These are phyloP conservation scores for Cranoglanis bouderius DNA, from an alignment of 2,113 vertebrate genomes.

Conservation along the genomic window DNA sequence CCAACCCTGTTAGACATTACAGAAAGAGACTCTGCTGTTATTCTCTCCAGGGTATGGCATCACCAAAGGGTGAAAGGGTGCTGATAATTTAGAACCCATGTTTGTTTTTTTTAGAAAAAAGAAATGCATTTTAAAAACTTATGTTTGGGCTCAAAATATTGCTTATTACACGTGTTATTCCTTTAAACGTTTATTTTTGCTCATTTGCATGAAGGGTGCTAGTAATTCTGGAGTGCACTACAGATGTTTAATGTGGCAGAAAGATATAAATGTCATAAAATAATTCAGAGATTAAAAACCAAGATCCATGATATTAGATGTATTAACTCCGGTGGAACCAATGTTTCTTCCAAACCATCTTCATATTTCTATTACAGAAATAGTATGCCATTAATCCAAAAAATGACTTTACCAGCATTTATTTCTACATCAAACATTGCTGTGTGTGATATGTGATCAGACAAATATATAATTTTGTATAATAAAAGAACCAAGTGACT, in stretches of 20 bases:
- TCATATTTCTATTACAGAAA: background rate
- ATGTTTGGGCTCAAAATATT: background rate
- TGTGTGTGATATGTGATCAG: background rate
- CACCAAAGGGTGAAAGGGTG: background rate
- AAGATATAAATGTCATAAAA: background rate
- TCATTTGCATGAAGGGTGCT: background rate
- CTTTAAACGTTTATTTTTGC: background rate
- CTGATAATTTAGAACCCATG: background rate
- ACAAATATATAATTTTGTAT: background rate
- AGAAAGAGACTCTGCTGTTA: background rate
- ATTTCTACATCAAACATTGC: background rate
- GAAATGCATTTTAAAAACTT: background rate
- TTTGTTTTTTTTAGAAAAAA: background rate
- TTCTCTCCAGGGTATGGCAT: background rate
- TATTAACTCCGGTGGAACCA: constrained; percentile 49
- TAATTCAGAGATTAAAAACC: background rate
- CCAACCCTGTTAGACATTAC: background rate
- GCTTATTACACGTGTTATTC: background rate
- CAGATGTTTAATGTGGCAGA: background rate
- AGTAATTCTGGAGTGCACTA: background rate
- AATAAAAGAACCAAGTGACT: background rate
- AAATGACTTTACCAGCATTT: constrained; percentile 15
- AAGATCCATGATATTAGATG: constrained; percentile 42
- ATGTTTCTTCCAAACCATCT: constrained; percentile 18
- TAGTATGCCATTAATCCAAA: background rate